Conservation (phyloP, 1,140 invertebrate species). For the Cotesia chilonis region DNA sequence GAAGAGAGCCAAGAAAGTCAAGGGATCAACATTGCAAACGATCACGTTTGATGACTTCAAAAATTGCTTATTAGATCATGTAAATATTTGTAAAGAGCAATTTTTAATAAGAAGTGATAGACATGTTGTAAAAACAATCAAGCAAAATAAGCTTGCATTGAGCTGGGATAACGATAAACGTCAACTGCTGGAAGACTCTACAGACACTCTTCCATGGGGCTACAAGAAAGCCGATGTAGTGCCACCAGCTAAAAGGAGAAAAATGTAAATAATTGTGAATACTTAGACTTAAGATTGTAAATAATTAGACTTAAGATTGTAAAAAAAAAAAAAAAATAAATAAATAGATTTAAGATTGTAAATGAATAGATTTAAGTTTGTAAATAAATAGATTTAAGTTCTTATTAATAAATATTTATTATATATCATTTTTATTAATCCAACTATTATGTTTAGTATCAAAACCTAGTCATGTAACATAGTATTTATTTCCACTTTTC, state of each 20-base stretch:
- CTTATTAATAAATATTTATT: not conserved
- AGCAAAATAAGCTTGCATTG: not conserved
- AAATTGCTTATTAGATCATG: conserved; percentile 17
- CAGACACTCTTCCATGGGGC: not conserved
- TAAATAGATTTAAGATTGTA: too few relatives aligned
- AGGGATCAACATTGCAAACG: conserved; percentile 20
- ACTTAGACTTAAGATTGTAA: not conserved
- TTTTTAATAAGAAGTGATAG: conserved; percentile 15
- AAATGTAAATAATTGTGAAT: too few relatives aligned
- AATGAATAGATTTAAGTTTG: not conserved
- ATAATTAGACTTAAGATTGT: not conserved
- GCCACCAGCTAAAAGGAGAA: too few relatives aligned
- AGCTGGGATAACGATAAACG: not conserved
- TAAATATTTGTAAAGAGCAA: not conserved
- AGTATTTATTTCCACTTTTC: conserved; percentile 14
- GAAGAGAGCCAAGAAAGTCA: conserved; percentile 31
- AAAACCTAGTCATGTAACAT: conserved; percentile 33
- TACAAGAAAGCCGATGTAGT: too few relatives aligned
- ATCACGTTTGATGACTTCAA: conserved; percentile 33
- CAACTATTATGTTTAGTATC: conserved; percentile 16
- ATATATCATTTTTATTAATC: conserved; percentile 14
- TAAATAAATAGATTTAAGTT: not conserved
- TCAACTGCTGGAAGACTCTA: not conserved
- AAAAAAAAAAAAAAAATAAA: too few relatives aligned
- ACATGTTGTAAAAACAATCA: conserved; percentile 24